Conservation (phyloP, 2,113 vertebrate genomes). For the Romanogobio albipinnatus region DNA sequence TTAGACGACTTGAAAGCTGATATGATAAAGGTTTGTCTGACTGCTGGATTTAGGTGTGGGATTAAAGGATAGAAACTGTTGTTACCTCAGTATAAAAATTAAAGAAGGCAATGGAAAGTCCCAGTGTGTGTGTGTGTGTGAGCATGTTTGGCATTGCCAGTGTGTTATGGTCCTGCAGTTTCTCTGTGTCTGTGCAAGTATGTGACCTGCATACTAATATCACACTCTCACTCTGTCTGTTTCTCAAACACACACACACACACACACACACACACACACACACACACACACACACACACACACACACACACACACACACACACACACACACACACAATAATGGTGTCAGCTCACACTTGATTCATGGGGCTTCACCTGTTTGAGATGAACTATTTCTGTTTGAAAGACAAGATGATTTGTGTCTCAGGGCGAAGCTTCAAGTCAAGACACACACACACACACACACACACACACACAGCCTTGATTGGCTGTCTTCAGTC, state of each 20-base stretch:
- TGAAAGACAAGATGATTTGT: background rate
- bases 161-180: slow-evolving; percentile 1
- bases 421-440: background rate
- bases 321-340: background rate
- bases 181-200: slow-evolving; percentile 17
- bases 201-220: slow-evolving; percentile 27
- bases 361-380: background rate
- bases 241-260: background rate
- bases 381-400: background rate
- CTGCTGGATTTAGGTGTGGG: background rate
- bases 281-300: background rate
- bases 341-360: too few relatives aligned
- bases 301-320: background rate
- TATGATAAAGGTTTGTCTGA: background rate
- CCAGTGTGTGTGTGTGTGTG: background rate
- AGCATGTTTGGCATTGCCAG: background rate
- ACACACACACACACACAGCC: background rate
- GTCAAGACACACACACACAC: background rate
- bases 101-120: background rate
- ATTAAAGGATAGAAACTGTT: background rate
- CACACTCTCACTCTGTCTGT: background rate
- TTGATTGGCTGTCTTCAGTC: background rate
- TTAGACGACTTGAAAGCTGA: background rate
- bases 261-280: slow-evolving; percentile 10
- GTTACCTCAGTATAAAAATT: background rate